Evolutionary conservation across 1,140 invertebrate species (phyloP), one percentile per base, ranked within the genome.

Genomic region (Tetraneura akinire): DNA sequence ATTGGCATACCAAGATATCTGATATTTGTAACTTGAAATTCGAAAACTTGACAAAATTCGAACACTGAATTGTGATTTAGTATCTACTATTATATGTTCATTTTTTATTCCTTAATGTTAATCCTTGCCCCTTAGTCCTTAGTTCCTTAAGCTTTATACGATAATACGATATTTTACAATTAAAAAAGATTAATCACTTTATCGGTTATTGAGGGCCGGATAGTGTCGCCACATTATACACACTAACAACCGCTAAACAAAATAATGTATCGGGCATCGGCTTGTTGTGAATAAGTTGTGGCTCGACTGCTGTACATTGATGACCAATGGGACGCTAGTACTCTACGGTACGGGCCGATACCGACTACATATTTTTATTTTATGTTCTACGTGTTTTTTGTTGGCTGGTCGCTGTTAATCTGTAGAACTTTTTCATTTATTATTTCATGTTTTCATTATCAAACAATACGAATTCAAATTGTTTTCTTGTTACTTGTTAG

Each of bases 371-470:
- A n/a, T n/a, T n/a, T n/a, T 68, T 68, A 16, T 68, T 18, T 47
- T 68, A 68, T 37, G 66, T 68, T 68, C 21, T 68, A 68, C 66
- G 66, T 47, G 66, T 45, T 68, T 21, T 13, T 23, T 11, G 21
- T 21, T 47, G n/a, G 16, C 21, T 68, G 66, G 16, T 6, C 13
- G 6, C 13, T 9, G 66, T 68, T 47, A 18, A 64, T 64, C 62
- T 32, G 18, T 29, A 16, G 14, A 14, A 9, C 23, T 26, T 32
- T 18, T 68, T 47, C 21, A 23, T 68, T 68, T 42, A 16, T 45
- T 45, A 0, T 68, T n/a, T n/a, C n/a, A n/a, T n/a, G n/a, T n/a
- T n/a, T n/a, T n/a, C n/a, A n/a, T n/a, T n/a, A n/a, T n/a, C n/a
- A n/a, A n/a, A n/a, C n/a, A n/a, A n/a, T n/a, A n/a, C 21, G 64